Percentiles rank a stretch among this genome's conserved stretches.
Conservation (phyloP, 1,140 invertebrate species). For the Anoplophora glabripennis region DNA sequence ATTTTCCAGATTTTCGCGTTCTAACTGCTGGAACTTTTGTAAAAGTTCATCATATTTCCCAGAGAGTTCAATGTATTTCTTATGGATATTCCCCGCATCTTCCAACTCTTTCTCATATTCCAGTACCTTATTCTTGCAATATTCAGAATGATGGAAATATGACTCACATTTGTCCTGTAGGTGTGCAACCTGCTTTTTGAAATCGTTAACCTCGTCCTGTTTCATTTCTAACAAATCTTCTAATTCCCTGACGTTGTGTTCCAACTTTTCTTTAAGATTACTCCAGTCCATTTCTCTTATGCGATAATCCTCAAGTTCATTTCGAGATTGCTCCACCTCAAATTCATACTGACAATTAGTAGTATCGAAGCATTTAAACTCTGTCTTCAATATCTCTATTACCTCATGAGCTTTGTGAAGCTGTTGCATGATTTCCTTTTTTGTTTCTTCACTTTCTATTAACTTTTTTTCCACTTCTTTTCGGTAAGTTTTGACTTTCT, state of each 20-base stretch:
- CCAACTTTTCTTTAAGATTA: conserved; percentile 16
- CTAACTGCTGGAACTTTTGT: conserved; percentile 34
- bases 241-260: conserved; percentile 23
- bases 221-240: conserved; percentile 10
- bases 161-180: conserved; percentile 28
- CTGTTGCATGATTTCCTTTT: conserved; percentile 23
- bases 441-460: conserved; percentile 10
- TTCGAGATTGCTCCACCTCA: conserved; percentile 20
- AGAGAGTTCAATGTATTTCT: conserved; percentile 44
- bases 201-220: conserved; percentile 24
- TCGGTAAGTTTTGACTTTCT: conserved; percentile 26
- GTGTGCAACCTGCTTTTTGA: conserved; percentile 26
- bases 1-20: conserved; percentile 17
- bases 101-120: conserved; percentile 19
- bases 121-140: conserved; percentile 32
- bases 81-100: conserved; percentile 35
- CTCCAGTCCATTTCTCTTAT: conserved; percentile 18
- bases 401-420: conserved; percentile 19
- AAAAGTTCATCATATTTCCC: conserved; percentile 42
- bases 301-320: conserved; percentile 14
- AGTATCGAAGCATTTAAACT: conserved; percentile 15
- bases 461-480: conserved; percentile 18
- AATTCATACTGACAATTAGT: conserved; percentile 18
- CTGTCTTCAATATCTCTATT: conserved; percentile 21
- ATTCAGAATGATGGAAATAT: conserved; percentile 11